Percentiles rank a stretch among this genome's conserved stretches.
Conservation (phyloP, 2,888 invertebrate species). For the Galerucella nymphaeae region DNA sequence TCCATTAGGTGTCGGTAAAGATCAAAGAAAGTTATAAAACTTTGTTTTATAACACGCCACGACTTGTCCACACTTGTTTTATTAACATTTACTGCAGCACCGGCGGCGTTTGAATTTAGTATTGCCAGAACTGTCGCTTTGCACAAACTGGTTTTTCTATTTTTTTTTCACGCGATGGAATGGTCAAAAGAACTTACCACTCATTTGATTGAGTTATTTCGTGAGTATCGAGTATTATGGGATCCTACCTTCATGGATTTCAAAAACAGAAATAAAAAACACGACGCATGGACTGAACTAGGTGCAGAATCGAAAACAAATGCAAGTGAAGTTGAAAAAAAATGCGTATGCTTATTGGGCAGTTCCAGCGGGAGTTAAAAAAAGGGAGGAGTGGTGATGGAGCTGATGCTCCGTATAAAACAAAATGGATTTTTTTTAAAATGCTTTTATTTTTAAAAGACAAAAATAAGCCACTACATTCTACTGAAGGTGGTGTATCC, state of each 20-base stretch:
- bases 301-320: constrained; percentile 32
- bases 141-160: not conserved
- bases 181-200: constrained; percentile 21
- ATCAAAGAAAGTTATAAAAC: no score
- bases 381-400: constrained; percentile 22
- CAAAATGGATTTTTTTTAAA: constrained; percentile 22
- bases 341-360: constrained; percentile 17
- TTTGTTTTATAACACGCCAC: not conserved
- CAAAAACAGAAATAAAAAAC: constrained; percentile 38
- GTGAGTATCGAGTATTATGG: constrained; percentile 32
- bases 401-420: constrained; percentile 29
- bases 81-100: constrained; percentile 18
- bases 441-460: constrained; percentile 25
- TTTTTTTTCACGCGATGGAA: constrained; percentile 9
- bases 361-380: constrained; percentile 24
- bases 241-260: constrained; percentile 35
- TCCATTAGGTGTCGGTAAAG: no score
- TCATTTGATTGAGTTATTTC: constrained; percentile 37
- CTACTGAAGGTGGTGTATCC: constrained; percentile 18
- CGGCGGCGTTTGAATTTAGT: constrained; percentile 25
- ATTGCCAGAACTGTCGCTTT: no score
- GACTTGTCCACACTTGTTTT: constrained; percentile 12
- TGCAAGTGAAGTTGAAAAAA: constrained; percentile 35
- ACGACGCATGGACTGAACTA: constrained; percentile 30
- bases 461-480: constrained; percentile 11